Conservation (phyloP, 2,113 vertebrate genomes). For the Rhinolophus ferrumequinum region DNA sequence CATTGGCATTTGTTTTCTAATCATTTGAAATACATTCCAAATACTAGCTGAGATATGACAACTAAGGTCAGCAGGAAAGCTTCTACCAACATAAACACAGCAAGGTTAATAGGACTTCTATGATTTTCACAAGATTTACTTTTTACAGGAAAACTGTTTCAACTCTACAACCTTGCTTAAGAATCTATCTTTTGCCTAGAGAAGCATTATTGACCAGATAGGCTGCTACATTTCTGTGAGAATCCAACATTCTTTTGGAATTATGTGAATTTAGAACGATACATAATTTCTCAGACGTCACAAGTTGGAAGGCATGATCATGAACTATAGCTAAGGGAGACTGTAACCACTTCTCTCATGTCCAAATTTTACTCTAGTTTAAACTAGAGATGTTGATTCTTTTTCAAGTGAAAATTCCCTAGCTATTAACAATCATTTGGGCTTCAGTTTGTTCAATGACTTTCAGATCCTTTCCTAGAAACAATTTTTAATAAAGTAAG, state of each 20-base stretch:
- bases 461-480: background rate
- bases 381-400: background rate
- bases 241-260: background rate
- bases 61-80: background rate
- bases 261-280: background rate
- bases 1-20: conserved; percentile 23
- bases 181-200: background rate
- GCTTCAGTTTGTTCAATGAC: background rate
- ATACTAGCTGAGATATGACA: conserved; percentile 34
- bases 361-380: background rate
- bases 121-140: background rate
- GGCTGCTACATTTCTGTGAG: background rate
- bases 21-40: conserved; percentile 65
- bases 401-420: conserved; percentile 15
- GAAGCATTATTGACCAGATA: background rate
- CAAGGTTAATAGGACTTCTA: background rate
- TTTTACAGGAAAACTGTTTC: background rate
- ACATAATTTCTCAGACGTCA: background rate
- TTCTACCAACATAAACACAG: background rate
- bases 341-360: background rate
- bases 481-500: conserved; percentile 15
- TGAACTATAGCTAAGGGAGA: background rate
- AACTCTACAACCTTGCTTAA: background rate
- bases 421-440: background rate
- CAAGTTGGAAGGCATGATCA: background rate